phyloP scores from a whole-genome alignment of 2,113 vertebrate species.

The Charadrius vociferus region DNA sequence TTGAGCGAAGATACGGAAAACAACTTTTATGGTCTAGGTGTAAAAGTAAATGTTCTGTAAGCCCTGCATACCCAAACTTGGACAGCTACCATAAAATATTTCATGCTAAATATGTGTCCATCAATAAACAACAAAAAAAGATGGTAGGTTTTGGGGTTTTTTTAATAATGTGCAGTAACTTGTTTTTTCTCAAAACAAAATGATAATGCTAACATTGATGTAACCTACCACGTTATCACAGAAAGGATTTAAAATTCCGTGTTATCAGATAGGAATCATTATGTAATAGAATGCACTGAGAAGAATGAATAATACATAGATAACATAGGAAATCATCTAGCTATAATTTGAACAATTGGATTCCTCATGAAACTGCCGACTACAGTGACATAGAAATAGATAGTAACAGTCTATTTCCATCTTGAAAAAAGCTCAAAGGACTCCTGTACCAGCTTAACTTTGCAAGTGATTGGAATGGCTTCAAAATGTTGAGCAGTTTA shows the following conservation, averaged over 20 bases:
- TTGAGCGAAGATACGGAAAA: slow-evolving; percentile 78
- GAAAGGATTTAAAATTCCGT: background rate
- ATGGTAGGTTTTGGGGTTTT: background rate
- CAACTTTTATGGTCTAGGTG: slow-evolving; percentile 77
- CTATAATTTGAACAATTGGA: background rate
- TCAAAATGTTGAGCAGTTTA: slow-evolving; percentile 20
- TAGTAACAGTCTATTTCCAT: background rate
- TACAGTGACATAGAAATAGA: background rate
- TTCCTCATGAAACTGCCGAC: background rate
- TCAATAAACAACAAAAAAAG: slow-evolving; percentile 48
- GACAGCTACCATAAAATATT: slow-evolving; percentile 67
- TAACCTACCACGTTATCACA: background rate
- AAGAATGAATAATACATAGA: slow-evolving; percentile 21
- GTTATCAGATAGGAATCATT: background rate
- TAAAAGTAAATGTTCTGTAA: slow-evolving; percentile 84
- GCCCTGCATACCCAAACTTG: slow-evolving; percentile 36
- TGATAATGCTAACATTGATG: slow-evolving; percentile 8
- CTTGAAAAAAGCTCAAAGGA: background rate
- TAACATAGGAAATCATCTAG: background rate
- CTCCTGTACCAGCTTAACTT: background rate
- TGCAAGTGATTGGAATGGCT: background rate
- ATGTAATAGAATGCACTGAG: background rate
- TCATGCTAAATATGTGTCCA: slow-evolving; percentile 41
- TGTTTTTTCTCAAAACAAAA: slow-evolving; percentile 56
- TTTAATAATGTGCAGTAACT: background rate